Evolutionary conservation across 2,888 invertebrate genomes (phyloP), one percentile per base, ranked within the genome.

Genomic region (Notocelia uddmanniana): DNA sequence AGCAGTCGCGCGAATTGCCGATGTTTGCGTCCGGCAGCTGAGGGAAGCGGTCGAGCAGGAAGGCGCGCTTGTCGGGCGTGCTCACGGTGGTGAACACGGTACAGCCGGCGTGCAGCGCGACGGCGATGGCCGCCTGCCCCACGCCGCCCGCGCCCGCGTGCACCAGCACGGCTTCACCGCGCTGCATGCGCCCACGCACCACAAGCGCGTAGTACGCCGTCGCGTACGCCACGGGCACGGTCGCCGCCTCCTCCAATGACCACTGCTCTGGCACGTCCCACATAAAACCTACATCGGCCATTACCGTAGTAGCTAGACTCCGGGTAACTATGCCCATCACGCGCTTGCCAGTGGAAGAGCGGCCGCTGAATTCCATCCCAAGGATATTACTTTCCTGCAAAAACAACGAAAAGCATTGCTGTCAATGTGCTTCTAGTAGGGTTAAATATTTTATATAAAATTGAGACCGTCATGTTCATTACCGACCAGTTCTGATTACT

Each of bases 121-220:
- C 97, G 23, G 98, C 95, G 82, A 99, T 98, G 76, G 99, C 98
- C 2, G 99, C 99, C 94, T 99, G 98, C 9, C 99, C 99, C 52
- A 99, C 99, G 82, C 99, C 99, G 73, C 99, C 99, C 76, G 97
- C 96, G 76, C 99, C 99, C 68, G 99, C 98, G 88, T 99, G 99
- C 79, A 99, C 96, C 19, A 99, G 95, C 72, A 99, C 96, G 57
- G 95, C 94, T 82, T 99, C 98, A 10, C 98, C 98, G 76, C 95
- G 94, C 83, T 95, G 95, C 95, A 99, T 95, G 83, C 96, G 95
- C 54, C 99, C 99, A 79, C 99, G 95, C 60, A 98, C 96, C 52
- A 96, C 89, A 76, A 99, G 94, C 55, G 99, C 98, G 90, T 99
- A 99, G 92, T 98, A 96, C 82, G 96, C 96, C 23, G 99, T 99